Evolutionary conservation across 1,140 invertebrate genomes (phyloP).

Genomic region (Drepana arcuata): DNA sequence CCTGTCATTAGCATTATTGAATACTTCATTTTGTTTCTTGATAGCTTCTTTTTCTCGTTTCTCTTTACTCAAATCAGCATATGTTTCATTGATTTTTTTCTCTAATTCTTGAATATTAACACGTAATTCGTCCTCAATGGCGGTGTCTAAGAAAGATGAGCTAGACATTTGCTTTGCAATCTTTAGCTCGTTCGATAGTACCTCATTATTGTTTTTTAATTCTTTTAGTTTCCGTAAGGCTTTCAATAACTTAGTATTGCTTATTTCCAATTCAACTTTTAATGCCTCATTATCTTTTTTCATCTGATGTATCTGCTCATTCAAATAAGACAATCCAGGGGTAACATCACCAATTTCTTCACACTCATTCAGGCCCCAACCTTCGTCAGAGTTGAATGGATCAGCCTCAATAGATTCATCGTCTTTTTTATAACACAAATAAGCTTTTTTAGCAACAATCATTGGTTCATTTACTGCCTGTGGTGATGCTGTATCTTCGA

Average conservation of each 20-base stretch:
- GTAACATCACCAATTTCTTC: slow-evolving; percentile 34
- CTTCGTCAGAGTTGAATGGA: slow-evolving; percentile 63
- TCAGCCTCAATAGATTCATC: slow-evolving; percentile 21
- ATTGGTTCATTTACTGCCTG: slow-evolving; percentile 22
- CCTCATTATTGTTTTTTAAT: slow-evolving; percentile 77
- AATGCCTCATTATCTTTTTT: slow-evolving; percentile 47
- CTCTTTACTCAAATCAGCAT: slow-evolving; percentile 73
- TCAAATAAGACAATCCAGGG: slow-evolving; percentile 39
- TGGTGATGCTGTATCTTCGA: slow-evolving; percentile 3
- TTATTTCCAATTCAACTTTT: slow-evolving; percentile 73
- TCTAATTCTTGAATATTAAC: slow-evolving; percentile 77
- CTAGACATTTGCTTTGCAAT: slow-evolving; percentile 67
- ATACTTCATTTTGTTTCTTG: slow-evolving; percentile 80
- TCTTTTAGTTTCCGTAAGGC: slow-evolving; percentile 84
- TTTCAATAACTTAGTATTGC: slow-evolving; percentile 78
- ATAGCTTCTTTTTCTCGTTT: slow-evolving; percentile 77
- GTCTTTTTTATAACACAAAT: slow-evolving; percentile 56
- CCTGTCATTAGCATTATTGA: slow-evolving; percentile 83
- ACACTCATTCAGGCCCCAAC: slow-evolving; percentile 48
- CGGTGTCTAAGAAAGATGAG: slow-evolving; percentile 78
- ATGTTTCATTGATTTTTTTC: slow-evolving; percentile 74
- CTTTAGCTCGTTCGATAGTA: slow-evolving; percentile 73
- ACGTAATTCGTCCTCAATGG: slow-evolving; percentile 83
- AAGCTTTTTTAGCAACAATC: slow-evolving; percentile 71
- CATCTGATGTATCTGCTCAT: slow-evolving; percentile 38